Evolutionary conservation across 1,140 invertebrate species (phyloP).

Genomic region (Oncopodura yosiiana): DNA sequence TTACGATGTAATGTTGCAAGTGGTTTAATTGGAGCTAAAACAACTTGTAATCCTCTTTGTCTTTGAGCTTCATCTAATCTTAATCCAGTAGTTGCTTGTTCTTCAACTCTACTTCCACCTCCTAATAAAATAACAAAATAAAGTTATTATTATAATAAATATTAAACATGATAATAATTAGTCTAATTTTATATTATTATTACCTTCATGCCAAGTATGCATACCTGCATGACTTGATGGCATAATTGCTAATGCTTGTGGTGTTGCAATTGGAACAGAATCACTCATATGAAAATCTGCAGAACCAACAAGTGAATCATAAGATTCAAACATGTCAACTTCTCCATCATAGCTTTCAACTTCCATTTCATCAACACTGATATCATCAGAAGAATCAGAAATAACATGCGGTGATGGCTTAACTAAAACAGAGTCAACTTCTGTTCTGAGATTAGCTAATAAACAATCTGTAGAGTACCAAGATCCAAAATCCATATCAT

Average conservation of each 20-base stretch:
- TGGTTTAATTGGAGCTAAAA: constrained; percentile 25
- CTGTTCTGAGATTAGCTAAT: constrained; percentile 64
- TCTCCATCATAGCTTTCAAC: constrained; percentile 49
- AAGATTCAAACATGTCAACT: constrained; percentile 37
- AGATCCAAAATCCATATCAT: constrained; percentile 54
- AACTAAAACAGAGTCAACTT: constrained; percentile 55
- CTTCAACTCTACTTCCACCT: background rate
- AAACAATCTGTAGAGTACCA: constrained; percentile 70
- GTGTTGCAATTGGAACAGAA: constrained; percentile 2
- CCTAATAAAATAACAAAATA: background rate
- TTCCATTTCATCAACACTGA: constrained; percentile 45
- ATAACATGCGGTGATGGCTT: constrained; percentile 45
- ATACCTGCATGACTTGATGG: constrained; percentile 8
- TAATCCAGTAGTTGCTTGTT: no score
- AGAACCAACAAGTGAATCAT: constrained; percentile 17
- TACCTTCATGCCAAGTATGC: no score
- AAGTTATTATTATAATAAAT: background rate
- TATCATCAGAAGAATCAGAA: constrained; percentile 20
- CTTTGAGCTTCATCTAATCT: constrained; percentile 14
- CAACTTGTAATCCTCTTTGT: constrained; percentile 17
- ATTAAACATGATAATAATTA: no score
- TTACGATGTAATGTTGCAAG: constrained; percentile 18
- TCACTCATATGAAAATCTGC: constrained; percentile 25
- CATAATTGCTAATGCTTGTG: constrained; percentile 25
- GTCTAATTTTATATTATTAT: no score